Conservation (phyloP, 2,113 vertebrate species). For the Mesembrinibis cayennensis region DNA sequence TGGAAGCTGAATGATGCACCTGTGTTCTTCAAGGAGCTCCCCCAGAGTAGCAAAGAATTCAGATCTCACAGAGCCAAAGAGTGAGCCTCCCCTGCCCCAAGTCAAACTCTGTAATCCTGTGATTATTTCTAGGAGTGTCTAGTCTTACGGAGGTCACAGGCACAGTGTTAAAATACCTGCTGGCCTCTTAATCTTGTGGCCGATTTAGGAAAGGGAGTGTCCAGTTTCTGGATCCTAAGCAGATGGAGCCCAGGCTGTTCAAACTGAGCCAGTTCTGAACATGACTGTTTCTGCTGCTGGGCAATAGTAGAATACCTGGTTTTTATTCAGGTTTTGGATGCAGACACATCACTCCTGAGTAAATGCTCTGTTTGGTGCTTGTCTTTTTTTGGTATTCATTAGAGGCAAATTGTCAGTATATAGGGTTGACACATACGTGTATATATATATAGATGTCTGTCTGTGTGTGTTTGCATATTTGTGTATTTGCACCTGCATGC, state of each 20-base stretch:
- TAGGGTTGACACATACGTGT: background rate
- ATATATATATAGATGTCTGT: background rate
- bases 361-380: background rate
- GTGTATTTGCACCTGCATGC: background rate
- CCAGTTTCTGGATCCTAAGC: background rate
- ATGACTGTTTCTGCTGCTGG: background rate
- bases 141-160: background rate
- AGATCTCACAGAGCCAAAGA: background rate
- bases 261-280: background rate
- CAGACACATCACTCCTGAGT: background rate
- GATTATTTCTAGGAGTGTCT: background rate
- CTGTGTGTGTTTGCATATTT: background rate
- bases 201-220: background rate
- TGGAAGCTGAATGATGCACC: background rate
- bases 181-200: background rate
- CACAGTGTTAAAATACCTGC: background rate
- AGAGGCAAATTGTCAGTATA: background rate
- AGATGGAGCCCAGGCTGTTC: background rate
- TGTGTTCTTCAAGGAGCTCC: background rate
- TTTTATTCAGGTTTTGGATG: background rate
- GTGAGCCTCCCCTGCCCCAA: background rate
- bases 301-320: background rate
- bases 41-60: background rate
- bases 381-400: background rate
- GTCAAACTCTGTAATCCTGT: background rate